These are phyloP conservation scores for Rhopalosiphum padi DNA, from an alignment of 1,140 invertebrate genomes.

Conservation along the genomic window DNA sequence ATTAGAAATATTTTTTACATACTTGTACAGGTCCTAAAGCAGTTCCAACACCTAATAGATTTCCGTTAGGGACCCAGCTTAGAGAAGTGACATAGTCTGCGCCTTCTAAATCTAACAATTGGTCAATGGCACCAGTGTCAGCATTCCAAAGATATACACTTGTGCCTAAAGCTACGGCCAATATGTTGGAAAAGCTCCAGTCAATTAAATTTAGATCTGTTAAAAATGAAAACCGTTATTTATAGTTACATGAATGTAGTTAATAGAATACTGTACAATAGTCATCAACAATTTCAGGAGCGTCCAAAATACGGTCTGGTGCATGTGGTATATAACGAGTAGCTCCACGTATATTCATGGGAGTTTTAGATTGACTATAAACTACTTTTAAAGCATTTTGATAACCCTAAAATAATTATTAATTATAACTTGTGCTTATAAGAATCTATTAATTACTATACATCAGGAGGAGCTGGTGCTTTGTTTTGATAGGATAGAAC, in stretches of 20 bases:
- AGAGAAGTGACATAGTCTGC: slow-evolving; percentile 86
- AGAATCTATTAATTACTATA: slow-evolving; percentile 42
- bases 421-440: neutral
- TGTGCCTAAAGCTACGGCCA: slow-evolving; percentile 88
- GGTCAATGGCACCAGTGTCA: slow-evolving; percentile 79
- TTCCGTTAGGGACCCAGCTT: slow-evolving; percentile 90
- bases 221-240: neutral
- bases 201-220: slow-evolving; percentile 93
- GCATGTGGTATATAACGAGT: slow-evolving; percentile 88
- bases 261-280: slow-evolving; percentile 75
- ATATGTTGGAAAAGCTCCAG: slow-evolving; percentile 91
- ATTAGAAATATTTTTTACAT: neutral
- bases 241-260: neutral
- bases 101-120: slow-evolving; percentile 81
- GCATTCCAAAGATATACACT: slow-evolving; percentile 97
- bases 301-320: slow-evolving; percentile 94
- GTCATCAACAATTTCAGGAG: slow-evolving; percentile 95
- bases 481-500: slow-evolving; percentile 87
- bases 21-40: slow-evolving; percentile 62
- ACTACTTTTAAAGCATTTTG: slow-evolving; percentile 88
- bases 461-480: slow-evolving; percentile 82
- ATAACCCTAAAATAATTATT: slow-evolving; percentile 69
- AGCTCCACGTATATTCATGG: slow-evolving; percentile 76
- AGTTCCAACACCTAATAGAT: slow-evolving; percentile 87
- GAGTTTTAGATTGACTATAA: slow-evolving; percentile 86